A percentile compares a stretch with the other conserved stretches of the same genome.
Evolutionary conservation across 2,888 invertebrate species (phyloP).

Genomic region (Heliconius ismenius): DNA sequence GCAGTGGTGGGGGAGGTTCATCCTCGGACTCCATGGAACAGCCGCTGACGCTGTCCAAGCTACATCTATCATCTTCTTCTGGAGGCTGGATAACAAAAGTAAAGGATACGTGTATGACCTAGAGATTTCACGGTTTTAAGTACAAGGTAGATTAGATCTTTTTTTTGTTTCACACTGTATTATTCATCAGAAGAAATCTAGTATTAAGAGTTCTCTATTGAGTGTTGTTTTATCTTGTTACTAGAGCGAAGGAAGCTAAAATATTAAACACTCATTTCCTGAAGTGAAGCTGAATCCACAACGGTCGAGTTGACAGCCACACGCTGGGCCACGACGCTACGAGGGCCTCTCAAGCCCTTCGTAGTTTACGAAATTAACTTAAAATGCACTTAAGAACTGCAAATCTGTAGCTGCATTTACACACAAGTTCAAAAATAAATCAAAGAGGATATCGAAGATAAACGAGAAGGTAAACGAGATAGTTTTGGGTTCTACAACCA

Average conservation of each 20-base stretch:
- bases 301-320: too few relatives aligned
- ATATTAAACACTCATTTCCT: not conserved
- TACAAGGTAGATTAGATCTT: too few relatives aligned
- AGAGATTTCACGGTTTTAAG: not conserved
- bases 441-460: too few relatives aligned
- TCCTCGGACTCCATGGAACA: conserved; percentile 73
- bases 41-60: conserved; percentile 70
- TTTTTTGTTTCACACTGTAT: too few relatives aligned
- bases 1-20: conserved; percentile 58
- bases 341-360: too few relatives aligned
- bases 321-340: too few relatives aligned
- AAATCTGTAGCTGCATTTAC: too few relatives aligned
- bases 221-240: not conserved
- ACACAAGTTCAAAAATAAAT: too few relatives aligned
- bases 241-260: not conserved
- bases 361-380: too few relatives aligned
- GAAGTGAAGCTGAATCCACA: not conserved
- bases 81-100: conserved; percentile 56
- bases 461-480: too few relatives aligned
- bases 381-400: too few relatives aligned
- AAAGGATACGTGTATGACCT: not conserved
- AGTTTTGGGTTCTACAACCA: too few relatives aligned
- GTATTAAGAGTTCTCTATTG: not conserved
- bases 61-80: conserved; percentile 68
- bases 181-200: not conserved